Conservation (phyloP, 2,113 vertebrate species). For the Sorex fumeus region DNA sequence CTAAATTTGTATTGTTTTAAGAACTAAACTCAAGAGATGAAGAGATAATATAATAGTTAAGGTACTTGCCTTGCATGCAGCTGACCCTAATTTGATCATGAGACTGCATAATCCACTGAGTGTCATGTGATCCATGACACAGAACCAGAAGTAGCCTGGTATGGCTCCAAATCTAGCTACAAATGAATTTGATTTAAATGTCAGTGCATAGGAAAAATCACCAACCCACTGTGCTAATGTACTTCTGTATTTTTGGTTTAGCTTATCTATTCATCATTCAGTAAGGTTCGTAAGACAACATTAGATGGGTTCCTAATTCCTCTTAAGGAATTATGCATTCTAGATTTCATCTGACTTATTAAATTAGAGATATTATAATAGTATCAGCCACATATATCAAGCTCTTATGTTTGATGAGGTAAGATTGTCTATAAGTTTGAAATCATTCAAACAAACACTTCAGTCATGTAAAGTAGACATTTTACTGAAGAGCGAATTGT, state of each 20-base stretch:
- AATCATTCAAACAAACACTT: not conserved
- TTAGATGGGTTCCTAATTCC: not conserved
- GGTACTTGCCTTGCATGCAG: not conserved
- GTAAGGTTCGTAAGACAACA: not conserved
- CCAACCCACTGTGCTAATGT: too few relatives aligned
- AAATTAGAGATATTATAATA: not conserved
- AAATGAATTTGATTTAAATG: too few relatives aligned
- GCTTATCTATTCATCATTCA: not conserved
- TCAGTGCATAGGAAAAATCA: too few relatives aligned
- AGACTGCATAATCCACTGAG: too few relatives aligned
- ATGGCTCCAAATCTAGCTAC: too few relatives aligned
- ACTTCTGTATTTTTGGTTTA: too few relatives aligned
- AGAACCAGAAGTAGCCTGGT: too few relatives aligned
- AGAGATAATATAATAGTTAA: too few relatives aligned
- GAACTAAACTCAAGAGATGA: not conserved
- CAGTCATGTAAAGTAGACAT: not conserved
- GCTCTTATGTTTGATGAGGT: not conserved
- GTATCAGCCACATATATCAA: not conserved
- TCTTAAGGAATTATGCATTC: not conserved
- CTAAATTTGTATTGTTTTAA: constrained; percentile 12
- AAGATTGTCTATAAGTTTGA: not conserved
- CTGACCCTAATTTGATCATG: not conserved
- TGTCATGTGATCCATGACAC: too few relatives aligned
- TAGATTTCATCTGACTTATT: not conserved
- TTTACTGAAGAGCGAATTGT: constrained; percentile 2